phyloP scores from a whole-genome alignment of 2,797 vertebrate genomes.

The Pseudochromis fuscus region DNA sequence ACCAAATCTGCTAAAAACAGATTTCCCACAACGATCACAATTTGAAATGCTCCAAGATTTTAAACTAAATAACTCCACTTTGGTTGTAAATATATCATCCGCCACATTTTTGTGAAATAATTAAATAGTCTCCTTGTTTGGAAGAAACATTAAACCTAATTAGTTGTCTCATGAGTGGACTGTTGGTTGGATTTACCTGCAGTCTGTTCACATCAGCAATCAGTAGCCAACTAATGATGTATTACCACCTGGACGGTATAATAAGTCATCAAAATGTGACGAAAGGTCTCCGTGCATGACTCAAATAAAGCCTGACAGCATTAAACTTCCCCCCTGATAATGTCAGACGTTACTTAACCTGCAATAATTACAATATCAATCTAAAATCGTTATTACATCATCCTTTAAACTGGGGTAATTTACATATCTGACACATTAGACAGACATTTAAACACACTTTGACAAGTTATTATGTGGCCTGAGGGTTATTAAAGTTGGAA shows the following conservation, averaged over 20 bases:
- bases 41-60: no score
- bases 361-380: slow-evolving; percentile 35
- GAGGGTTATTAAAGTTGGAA: not conserved
- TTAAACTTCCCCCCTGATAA: slow-evolving; percentile 19
- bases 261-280: slow-evolving; percentile 22
- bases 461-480: slow-evolving; percentile 11
- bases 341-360: slow-evolving; percentile 23
- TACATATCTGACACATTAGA: slow-evolving; percentile 14
- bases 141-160: slow-evolving; percentile 3
- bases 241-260: slow-evolving; percentile 21
- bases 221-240: slow-evolving; percentile 14
- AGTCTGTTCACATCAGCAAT: not conserved
- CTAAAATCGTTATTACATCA: slow-evolving; percentile 21
- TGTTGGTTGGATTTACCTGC: not conserved
- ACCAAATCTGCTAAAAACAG: no score
- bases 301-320: slow-evolving; percentile 32
- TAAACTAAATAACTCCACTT: no score
- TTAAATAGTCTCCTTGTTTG: no score
- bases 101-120: no score
- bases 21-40: no score
- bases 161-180: not conserved
- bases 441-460: slow-evolving; percentile 16
- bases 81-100: no score
- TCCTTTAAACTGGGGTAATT: slow-evolving; percentile 14
- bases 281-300: slow-evolving; percentile 6